Evolutionary conservation across 2,113 vertebrate species (phyloP).

Genomic region (Eretmochelys imbricata): DNA sequence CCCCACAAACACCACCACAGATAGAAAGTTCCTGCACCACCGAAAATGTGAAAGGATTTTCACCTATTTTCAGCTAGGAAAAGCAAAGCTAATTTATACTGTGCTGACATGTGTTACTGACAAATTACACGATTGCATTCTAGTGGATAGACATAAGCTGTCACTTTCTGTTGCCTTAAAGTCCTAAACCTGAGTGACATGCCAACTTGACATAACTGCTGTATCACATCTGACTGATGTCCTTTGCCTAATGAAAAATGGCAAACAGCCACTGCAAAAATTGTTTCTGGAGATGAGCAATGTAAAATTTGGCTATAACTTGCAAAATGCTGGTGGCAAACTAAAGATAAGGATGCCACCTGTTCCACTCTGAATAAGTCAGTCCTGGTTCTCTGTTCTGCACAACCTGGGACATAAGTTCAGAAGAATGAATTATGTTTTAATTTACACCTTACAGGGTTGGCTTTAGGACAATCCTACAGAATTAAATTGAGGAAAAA

Average conservation of each 20-base stretch:
- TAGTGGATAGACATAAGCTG: neutral
- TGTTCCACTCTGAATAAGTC: neutral
- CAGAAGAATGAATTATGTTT: neutral
- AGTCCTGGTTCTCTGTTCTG: neutral
- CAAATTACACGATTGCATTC: slow-evolving; percentile 27
- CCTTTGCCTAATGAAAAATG: slow-evolving; percentile 3
- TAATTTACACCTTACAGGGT: neutral
- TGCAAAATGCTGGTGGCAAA: neutral
- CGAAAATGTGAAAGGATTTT: slow-evolving; percentile 15
- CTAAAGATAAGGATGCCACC: neutral
- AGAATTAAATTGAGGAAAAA: neutral
- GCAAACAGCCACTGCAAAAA: neutral
- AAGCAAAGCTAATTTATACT: slow-evolving; percentile 18
- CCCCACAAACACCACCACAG: neutral
- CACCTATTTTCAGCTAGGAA: slow-evolving; percentile 28
- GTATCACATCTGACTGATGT: neutral
- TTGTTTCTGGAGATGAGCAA: neutral
- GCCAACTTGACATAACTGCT: neutral
- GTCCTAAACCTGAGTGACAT: neutral
- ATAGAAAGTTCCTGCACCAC: neutral
- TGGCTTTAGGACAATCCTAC: neutral
- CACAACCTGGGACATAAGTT: neutral
- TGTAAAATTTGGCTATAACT: neutral
- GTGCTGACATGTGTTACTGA: neutral
- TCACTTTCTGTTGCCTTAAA: neutral